Percentiles rank a stretch among this genome's conserved stretches.
These are phyloP conservation scores for Gallirallus australis DNA, from an alignment of 2,797 vertebrate genomes.

Conservation along the genomic window DNA sequence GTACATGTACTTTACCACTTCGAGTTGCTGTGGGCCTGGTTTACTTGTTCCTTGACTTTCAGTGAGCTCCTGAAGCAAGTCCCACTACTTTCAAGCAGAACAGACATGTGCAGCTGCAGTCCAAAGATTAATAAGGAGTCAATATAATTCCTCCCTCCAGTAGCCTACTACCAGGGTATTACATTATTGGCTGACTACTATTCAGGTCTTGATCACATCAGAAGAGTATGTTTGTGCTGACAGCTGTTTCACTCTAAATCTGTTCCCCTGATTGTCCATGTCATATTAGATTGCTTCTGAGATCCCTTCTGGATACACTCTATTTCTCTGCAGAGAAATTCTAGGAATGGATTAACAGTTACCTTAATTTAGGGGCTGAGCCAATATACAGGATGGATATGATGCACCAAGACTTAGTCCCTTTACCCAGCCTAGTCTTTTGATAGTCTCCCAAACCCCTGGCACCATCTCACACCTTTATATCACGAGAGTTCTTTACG, in stretches of 20 bases:
- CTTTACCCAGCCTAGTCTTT: too few relatives aligned
- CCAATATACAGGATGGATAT: background rate
- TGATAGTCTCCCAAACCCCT: too few relatives aligned
- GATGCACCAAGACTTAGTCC: too few relatives aligned
- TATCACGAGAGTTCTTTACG: too few relatives aligned
- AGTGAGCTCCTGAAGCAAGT: background rate
- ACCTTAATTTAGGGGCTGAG: background rate
- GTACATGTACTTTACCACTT: background rate
- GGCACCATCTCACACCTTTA: too few relatives aligned
- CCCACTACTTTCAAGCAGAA: background rate
- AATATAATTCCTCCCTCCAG: background rate
- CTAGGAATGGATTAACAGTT: background rate
- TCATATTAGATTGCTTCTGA: background rate
- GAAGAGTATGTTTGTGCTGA: background rate
- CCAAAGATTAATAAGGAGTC: background rate
- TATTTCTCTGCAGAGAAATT: background rate
- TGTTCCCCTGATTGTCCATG: background rate
- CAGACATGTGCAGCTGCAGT: background rate
- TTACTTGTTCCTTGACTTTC: background rate
- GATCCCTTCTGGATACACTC: background rate
- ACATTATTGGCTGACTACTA: background rate
- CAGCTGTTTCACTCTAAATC: background rate
- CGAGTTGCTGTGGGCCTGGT: background rate
- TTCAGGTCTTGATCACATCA: background rate
- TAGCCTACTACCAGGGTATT: background rate